Evolutionary conservation across 2,113 vertebrate genomes (phyloP).

Genomic region (Strix uralensis): DNA sequence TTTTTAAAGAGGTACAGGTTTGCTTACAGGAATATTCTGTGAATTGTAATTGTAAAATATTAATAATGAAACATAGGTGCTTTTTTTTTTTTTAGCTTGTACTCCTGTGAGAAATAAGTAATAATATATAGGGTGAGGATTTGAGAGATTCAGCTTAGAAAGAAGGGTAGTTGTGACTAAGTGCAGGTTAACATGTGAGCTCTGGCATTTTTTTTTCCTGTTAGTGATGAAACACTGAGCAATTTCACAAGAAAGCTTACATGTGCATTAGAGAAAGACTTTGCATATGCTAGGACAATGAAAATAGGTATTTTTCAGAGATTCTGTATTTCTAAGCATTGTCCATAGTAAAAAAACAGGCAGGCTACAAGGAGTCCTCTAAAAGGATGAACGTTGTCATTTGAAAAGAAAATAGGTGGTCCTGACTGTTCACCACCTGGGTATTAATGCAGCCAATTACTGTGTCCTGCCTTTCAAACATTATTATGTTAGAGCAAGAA

Average conservation of each 20-base stretch:
- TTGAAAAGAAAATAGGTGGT: constrained; percentile 5
- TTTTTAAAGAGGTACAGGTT: not conserved
- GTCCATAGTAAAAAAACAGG: not conserved
- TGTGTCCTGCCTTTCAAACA: not conserved
- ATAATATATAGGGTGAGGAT: not conserved
- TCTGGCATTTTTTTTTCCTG: not conserved
- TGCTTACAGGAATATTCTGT: not conserved
- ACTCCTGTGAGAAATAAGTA: not conserved
- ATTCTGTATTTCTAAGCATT: not conserved
- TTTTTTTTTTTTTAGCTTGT: not conserved
- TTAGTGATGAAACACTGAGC: not conserved
- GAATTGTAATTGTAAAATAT: not conserved
- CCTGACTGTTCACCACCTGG: not conserved
- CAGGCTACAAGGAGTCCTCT: not conserved
- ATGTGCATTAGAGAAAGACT: not conserved
- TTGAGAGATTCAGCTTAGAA: not conserved
- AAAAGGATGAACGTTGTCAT: not conserved
- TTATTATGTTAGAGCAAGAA: constrained; percentile 42
- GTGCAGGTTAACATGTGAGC: not conserved
- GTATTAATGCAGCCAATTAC: constrained; percentile 51
- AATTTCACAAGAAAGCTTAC: not conserved
- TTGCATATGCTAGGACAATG: not conserved
- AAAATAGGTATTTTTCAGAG: not conserved
- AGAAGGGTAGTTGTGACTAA: not conserved
- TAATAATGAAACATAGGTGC: not conserved